phyloP scores from a whole-genome alignment of 2,113 vertebrate species.

The Anhinga rufa region DNA sequence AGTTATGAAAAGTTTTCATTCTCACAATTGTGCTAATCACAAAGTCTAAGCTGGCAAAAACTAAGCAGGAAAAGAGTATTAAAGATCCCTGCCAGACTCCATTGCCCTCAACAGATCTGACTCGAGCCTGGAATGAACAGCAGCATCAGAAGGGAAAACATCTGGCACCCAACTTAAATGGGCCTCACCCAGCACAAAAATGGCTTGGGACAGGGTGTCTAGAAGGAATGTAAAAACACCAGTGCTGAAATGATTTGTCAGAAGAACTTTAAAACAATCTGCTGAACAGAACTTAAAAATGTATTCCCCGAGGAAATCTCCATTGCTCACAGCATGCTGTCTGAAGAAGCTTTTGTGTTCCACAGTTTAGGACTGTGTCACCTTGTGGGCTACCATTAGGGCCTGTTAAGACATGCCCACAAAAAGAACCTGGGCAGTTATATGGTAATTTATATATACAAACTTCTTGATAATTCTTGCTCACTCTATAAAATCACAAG shows the following conservation, averaged over 20 bases:
- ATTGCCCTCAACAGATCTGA: not conserved
- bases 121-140: not conserved
- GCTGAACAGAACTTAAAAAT: not conserved
- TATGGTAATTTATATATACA: not conserved
- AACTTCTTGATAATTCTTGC: not conserved
- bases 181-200: not conserved
- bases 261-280: not conserved
- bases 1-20: not conserved
- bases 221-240: not conserved
- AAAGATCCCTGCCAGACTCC: not conserved
- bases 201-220: not conserved
- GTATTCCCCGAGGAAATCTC: not conserved
- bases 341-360: not conserved
- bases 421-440: not conserved
- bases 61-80: not conserved
- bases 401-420: not conserved
- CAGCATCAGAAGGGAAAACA: not conserved
- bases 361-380: not conserved
- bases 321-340: fast-evolving
- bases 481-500: not conserved
- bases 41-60: not conserved
- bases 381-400: not conserved
- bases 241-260: not conserved
- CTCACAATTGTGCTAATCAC: not conserved
- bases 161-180: not conserved